A percentile compares a stretch with the other conserved stretches of the same genome.
These are phyloP conservation scores for Cinclus mexicanus DNA, from an alignment of 2,113 vertebrate species.

Conservation along the genomic window DNA sequence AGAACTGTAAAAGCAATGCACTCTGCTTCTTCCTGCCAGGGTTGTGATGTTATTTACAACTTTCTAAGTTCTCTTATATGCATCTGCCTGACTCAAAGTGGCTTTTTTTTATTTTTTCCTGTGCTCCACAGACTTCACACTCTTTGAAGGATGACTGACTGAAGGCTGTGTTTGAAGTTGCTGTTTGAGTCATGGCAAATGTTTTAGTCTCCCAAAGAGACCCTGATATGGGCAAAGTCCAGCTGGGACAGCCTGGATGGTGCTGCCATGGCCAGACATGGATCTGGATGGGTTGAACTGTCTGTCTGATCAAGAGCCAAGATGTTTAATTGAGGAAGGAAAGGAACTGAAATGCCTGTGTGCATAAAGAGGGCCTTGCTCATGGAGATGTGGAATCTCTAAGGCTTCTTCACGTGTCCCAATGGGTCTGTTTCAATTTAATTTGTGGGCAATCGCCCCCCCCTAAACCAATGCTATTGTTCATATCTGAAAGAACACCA, in stretches of 20 bases:
- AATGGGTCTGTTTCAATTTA: not conserved
- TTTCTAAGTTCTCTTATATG: not conserved
- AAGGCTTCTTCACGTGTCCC: not conserved
- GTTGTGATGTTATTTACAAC: slow-evolving; percentile 50
- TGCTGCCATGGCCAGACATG: not conserved
- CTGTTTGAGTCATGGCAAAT: not conserved
- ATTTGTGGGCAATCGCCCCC: not conserved
- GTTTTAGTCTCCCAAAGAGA: not conserved
- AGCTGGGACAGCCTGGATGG: not conserved
- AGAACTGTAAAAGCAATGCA: slow-evolving; percentile 59
- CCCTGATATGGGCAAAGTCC: not conserved
- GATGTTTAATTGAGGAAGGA: not conserved
- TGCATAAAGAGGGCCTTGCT: not conserved
- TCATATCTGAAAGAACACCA: not conserved
- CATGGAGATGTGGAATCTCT: not conserved
- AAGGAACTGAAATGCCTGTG: not conserved
- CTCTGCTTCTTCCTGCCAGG: slow-evolving; percentile 45
- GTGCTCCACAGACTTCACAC: not conserved
- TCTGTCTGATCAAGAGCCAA: not conserved
- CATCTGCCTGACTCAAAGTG: not conserved
- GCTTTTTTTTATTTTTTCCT: slow-evolving; percentile 49
- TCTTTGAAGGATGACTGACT: slow-evolving; percentile 9
- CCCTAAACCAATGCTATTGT: not conserved
- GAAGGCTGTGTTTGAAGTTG: not conserved
- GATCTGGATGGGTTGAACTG: not conserved